A percentile compares a stretch with the other conserved stretches of the same genome.
Evolutionary conservation across 1,140 invertebrate species (phyloP).

Genomic region (Lanistes nyassanus): DNA sequence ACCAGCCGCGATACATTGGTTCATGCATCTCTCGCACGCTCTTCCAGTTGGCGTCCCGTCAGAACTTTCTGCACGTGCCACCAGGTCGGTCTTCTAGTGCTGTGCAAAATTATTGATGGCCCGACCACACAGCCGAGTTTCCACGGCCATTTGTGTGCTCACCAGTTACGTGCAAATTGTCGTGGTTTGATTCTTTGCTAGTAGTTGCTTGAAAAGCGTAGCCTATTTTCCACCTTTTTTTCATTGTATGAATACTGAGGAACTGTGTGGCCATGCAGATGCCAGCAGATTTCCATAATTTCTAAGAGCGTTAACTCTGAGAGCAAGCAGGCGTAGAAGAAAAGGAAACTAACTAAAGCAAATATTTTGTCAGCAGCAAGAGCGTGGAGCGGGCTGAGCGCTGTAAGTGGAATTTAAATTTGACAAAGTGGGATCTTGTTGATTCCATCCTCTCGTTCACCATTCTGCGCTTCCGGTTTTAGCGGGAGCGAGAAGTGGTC

Average conservation of each 20-base stretch:
- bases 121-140: too few species aligned
- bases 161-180: too few species aligned
- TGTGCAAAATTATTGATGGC: too few species aligned
- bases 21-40: too few species aligned
- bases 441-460: not conserved
- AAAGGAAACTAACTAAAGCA: not conserved
- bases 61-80: too few species aligned
- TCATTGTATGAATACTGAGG: not conserved
- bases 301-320: not conserved
- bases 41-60: too few species aligned
- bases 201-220: too few species aligned
- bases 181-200: too few species aligned
- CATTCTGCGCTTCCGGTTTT: not conserved
- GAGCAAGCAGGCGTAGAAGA: not conserved
- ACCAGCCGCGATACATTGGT: too few species aligned
- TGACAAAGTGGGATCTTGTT: slow-evolving; percentile 3
- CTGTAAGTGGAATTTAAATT: not conserved
- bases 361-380: not conserved
- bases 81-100: too few species aligned
- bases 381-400: not conserved
- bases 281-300: not conserved
- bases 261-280: not conserved
- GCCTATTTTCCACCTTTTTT: not conserved
- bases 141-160: too few species aligned
- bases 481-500: not conserved